Conservation (phyloP, 2,113 vertebrate genomes). For the Promerops cafer region DNA sequence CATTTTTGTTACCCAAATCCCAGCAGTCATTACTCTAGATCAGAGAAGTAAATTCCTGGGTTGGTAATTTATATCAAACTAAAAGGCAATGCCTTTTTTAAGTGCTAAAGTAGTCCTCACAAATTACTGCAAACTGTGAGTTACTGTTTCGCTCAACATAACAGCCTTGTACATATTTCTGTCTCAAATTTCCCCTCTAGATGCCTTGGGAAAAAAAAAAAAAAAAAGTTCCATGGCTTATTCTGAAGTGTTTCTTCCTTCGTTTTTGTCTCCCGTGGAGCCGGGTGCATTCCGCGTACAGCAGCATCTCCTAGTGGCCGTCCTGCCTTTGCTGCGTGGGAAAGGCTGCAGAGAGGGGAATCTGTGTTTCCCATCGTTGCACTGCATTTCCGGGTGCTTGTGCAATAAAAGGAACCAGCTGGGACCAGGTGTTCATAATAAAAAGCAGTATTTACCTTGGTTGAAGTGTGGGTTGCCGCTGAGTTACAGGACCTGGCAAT, state of each 20-base stretch:
- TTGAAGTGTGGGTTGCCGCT: neutral
- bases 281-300: neutral
- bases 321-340: neutral
- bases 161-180: neutral
- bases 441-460: neutral
- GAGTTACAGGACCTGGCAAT: neutral
- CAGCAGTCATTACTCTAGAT: slow-evolving; percentile 3
- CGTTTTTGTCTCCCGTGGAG: neutral
- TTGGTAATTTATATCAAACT: neutral
- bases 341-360: accelerated
- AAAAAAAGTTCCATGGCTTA: neutral
- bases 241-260: neutral
- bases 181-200: neutral
- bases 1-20: slow-evolving; percentile 8
- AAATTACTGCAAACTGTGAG: neutral
- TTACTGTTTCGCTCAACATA: slow-evolving; percentile 24
- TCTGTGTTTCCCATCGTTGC: neutral
- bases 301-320: slow-evolving; percentile 66
- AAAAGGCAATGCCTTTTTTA: neutral
- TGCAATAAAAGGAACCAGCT: neutral
- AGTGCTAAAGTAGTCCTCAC: neutral
- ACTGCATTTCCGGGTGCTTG: accelerated
- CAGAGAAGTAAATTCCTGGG: neutral
- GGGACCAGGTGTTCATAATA: neutral
- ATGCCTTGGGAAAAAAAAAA: neutral